Conservation (phyloP, 2,888 invertebrate species). For the Chrysodeixis includens region DNA sequence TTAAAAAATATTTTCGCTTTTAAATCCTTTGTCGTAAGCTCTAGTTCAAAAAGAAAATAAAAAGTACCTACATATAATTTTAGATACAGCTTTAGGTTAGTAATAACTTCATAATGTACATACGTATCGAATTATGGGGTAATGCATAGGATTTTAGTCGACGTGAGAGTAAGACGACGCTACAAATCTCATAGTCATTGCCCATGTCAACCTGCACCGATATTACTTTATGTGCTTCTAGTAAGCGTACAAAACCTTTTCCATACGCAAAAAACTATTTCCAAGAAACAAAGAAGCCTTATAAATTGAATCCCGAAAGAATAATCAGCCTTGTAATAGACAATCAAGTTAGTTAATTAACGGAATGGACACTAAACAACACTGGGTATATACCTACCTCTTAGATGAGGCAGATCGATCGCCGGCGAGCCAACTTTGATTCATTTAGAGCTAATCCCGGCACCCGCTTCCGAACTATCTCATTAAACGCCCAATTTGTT, state of each 20-base stretch:
- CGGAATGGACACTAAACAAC: slow-evolving; percentile 48
- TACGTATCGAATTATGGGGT: no score
- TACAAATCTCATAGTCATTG: no score
- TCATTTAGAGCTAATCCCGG: slow-evolving; percentile 81
- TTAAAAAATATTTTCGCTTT: not conserved
- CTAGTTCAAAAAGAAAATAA: not conserved
- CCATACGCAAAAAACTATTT: not conserved
- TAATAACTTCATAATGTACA: no score
- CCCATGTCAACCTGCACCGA: no score
- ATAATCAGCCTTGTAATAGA: slow-evolving; percentile 36
- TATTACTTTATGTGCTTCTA: no score
- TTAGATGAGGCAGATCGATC: slow-evolving; percentile 72
- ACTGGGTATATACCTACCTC: slow-evolving; percentile 52
- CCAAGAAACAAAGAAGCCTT: not conserved
- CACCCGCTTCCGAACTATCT: slow-evolving; percentile 78
- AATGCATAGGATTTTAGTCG: no score
- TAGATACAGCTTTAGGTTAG: no score
- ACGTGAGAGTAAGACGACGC: no score
- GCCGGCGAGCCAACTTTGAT: slow-evolving; percentile 74
- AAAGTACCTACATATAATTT: no score
- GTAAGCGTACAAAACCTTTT: no score
- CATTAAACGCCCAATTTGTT: slow-evolving; percentile 86
- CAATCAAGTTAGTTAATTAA: slow-evolving; percentile 56
- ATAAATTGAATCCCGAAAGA: slow-evolving; percentile 38
- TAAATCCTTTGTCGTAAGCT: not conserved